Conservation (phyloP, 1,140 invertebrate species). For the Callitettix versicolor region DNA sequence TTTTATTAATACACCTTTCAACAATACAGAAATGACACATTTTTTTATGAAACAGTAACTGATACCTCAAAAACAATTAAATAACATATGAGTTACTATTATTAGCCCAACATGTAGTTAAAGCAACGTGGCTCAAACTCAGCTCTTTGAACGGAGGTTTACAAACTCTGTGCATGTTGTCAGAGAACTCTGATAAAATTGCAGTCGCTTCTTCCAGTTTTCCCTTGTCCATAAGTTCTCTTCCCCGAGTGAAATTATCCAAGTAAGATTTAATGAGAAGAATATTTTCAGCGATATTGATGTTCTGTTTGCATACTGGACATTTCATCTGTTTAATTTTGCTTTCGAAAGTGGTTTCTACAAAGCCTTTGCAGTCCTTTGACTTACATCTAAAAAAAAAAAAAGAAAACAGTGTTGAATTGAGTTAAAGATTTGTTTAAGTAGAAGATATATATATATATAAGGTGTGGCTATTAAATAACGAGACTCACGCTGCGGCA, state of each 20-base stretch:
- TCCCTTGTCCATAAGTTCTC: conserved; percentile 1
- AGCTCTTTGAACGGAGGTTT: conserved; percentile 16
- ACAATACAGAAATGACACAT: too few relatives aligned
- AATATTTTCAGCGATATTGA: conserved; percentile 1
- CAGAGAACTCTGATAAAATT: neutral
- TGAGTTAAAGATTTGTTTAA: too few relatives aligned
- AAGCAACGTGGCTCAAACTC: conserved; percentile 14
- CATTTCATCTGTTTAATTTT: conserved; percentile 1
- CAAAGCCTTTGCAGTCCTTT: conserved; percentile 1
- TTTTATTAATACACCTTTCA: too few relatives aligned
- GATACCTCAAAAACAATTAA: too few relatives aligned
- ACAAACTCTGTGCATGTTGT: conserved; percentile 8
- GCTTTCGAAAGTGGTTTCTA: neutral
- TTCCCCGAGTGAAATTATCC: conserved; percentile 2
- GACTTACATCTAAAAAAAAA: conserved; percentile 4
- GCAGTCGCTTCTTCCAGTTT: conserved; percentile 7
- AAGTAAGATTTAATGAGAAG: conserved; percentile 1
- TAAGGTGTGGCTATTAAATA: too few relatives aligned
- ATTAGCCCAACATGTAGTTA: conserved; percentile 16
- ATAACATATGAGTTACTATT: neutral
- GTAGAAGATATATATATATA: too few relatives aligned
- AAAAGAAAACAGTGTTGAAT: neutral
- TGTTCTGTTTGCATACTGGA: neutral
- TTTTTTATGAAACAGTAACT: too few relatives aligned
- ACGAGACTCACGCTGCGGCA: too few relatives aligned